Evolutionary conservation across 2,797 vertebrate genomes (phyloP).

Genomic region (Loris lydekkerianus): DNA sequence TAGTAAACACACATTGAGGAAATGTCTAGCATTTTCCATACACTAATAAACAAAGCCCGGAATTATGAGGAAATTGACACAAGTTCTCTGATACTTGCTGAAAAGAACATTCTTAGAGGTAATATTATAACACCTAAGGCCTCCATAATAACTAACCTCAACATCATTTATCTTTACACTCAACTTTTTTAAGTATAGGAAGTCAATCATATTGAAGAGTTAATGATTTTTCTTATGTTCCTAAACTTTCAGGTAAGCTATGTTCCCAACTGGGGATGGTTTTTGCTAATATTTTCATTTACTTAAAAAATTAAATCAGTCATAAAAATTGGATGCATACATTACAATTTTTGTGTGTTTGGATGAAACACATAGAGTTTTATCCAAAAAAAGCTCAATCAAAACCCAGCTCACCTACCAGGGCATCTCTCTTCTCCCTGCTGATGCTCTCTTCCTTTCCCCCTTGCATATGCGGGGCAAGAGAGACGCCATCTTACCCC

Average conservation of each 20-base stretch:
- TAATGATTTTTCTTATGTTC: neutral
- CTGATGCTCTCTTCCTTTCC: too few relatives aligned
- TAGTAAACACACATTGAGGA: neutral
- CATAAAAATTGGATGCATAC: neutral
- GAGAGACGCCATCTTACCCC: too few relatives aligned
- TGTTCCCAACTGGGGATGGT: neutral
- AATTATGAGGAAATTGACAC: constrained; percentile 25
- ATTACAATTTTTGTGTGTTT: too few relatives aligned
- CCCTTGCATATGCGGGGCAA: too few relatives aligned
- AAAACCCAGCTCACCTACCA: too few relatives aligned
- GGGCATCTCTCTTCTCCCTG: too few relatives aligned
- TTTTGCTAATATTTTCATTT: constrained; percentile 6
- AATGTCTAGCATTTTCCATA: neutral
- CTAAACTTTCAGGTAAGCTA: neutral
- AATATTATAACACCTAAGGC: neutral
- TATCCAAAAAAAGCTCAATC: too few relatives aligned
- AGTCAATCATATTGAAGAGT: neutral
- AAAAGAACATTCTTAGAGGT: neutral
- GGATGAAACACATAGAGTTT: too few relatives aligned
- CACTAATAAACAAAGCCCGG: neutral
- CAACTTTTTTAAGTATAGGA: neutral
- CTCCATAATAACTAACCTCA: neutral
- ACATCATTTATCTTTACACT: neutral
- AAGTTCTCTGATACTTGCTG: neutral
- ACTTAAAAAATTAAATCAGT: neutral